Conservation (phyloP, 30 jellyfish, hydroid and myxozoan species). For the Rhopilema esculentum region DNA sequence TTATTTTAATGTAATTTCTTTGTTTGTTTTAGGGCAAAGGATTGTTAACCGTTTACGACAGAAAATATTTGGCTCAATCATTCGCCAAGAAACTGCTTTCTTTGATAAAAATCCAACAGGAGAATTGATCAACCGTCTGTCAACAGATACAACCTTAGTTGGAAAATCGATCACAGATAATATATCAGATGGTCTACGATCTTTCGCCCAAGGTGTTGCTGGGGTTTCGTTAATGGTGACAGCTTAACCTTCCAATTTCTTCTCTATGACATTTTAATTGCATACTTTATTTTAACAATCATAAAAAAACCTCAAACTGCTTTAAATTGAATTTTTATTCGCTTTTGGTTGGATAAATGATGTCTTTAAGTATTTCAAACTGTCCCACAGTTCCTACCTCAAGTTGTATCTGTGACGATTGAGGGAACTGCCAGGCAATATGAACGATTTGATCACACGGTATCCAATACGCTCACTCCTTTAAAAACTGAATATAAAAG, state of each 20-base stretch:
- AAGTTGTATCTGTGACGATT: too few relatives aligned
- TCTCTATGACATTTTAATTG: too few relatives aligned
- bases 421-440: too few relatives aligned
- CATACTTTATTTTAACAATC: neutral
- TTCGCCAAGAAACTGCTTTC: slow-evolving; percentile 96
- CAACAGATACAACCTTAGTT: slow-evolving; percentile 95
- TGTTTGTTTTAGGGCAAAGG: slow-evolving; percentile 93
- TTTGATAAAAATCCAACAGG: slow-evolving; percentile 97
- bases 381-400: too few relatives aligned
- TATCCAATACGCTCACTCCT: too few relatives aligned
- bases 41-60: slow-evolving; percentile 87
- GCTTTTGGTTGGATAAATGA: too few relatives aligned
- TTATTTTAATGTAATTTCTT: too few relatives aligned
- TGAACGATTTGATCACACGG: too few relatives aligned
- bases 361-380: too few relatives aligned
- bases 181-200: slow-evolving; percentile 94
- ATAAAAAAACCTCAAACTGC: too few relatives aligned
- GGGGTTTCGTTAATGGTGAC: slow-evolving; percentile 95
- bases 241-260: neutral
- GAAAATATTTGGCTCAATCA: slow-evolving; percentile 73
- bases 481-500: too few relatives aligned
- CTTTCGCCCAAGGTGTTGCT: slow-evolving; percentile 92
- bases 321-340: too few relatives aligned
- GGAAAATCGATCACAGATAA: slow-evolving; percentile 97
- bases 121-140: slow-evolving; percentile 92